phyloP scores from a whole-genome alignment of 2,888 invertebrate genomes.

The Xanthia icteritia region DNA sequence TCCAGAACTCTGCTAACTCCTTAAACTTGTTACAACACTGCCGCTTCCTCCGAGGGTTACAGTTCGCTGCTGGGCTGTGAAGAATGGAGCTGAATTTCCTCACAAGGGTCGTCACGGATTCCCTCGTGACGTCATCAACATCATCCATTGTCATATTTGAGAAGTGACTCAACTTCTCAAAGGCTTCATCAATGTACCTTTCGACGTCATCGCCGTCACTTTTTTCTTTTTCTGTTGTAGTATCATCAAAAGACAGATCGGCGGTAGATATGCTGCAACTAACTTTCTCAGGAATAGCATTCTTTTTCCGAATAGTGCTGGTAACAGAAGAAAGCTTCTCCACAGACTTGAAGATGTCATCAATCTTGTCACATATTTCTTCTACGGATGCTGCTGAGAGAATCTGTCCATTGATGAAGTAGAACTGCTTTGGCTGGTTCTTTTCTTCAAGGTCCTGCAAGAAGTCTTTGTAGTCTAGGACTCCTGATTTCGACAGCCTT shows the following conservation, averaged over 20 bases:
- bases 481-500: conserved; percentile 75
- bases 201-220: conserved; percentile 78
- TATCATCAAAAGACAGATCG: conserved; percentile 84
- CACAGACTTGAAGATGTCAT: conserved; percentile 85
- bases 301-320: conserved; percentile 73
- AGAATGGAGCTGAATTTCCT: conserved; percentile 81
- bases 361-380: conserved; percentile 83
- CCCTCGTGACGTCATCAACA: conserved; percentile 65
- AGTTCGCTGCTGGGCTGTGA: conserved; percentile 75
- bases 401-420: conserved; percentile 74
- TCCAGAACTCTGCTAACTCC: conserved; percentile 85
- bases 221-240: conserved; percentile 69
- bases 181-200: conserved; percentile 84
- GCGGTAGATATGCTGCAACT: conserved; percentile 82
- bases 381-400: conserved; percentile 83
- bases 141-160: conserved; percentile 71
- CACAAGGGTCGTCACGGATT: conserved; percentile 84
- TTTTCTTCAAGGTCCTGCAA: conserved; percentile 75
- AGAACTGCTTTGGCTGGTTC: conserved; percentile 65
- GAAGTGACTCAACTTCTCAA: conserved; percentile 78
- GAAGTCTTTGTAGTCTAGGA: conserved; percentile 81
- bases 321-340: conserved; percentile 81
- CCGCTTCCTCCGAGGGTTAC: conserved; percentile 76
- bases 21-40: conserved; percentile 81
- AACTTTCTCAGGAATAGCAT: conserved; percentile 76